Conservation (phyloP, 1,140 invertebrate species). For the Neodiprion fabricii region DNA sequence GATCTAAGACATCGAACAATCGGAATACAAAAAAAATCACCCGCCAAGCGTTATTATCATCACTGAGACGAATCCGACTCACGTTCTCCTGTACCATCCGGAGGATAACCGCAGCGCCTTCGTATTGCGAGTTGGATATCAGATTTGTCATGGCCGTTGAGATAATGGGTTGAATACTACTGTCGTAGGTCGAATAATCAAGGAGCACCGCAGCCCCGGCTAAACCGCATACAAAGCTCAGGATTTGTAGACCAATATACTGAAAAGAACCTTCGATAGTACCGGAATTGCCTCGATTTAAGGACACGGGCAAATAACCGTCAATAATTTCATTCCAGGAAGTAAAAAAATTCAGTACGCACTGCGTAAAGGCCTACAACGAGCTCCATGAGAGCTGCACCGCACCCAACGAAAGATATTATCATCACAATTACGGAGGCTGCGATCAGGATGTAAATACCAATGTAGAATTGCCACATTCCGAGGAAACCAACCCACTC, state of each 20-base stretch:
- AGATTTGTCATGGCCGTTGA: conserved; percentile 72
- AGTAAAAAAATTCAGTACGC: conserved; percentile 48
- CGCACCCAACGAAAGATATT: conserved; percentile 77
- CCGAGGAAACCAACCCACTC: conserved; percentile 80
- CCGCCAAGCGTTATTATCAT: neutral
- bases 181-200: conserved; percentile 80
- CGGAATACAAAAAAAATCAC: neutral
- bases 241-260: conserved; percentile 73
- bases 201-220: conserved; percentile 79
- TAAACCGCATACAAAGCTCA: conserved; percentile 75
- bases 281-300: neutral
- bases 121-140: conserved; percentile 74
- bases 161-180: conserved; percentile 77
- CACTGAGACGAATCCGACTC: conserved; percentile 48
- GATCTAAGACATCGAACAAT: conserved; percentile 64
- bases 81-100: conserved; percentile 86
- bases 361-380: conserved; percentile 67
- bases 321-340: neutral
- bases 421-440: conserved; percentile 74
- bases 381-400: conserved; percentile 74
- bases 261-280: conserved; percentile 48
- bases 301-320: neutral
- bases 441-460: conserved; percentile 79
- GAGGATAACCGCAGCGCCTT: conserved; percentile 67
- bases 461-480: conserved; percentile 79